Evolutionary conservation across 2,888 invertebrate genomes (phyloP), one percentile per base, ranked within the genome.

Genomic region (Cheilosia vernalis): DNA sequence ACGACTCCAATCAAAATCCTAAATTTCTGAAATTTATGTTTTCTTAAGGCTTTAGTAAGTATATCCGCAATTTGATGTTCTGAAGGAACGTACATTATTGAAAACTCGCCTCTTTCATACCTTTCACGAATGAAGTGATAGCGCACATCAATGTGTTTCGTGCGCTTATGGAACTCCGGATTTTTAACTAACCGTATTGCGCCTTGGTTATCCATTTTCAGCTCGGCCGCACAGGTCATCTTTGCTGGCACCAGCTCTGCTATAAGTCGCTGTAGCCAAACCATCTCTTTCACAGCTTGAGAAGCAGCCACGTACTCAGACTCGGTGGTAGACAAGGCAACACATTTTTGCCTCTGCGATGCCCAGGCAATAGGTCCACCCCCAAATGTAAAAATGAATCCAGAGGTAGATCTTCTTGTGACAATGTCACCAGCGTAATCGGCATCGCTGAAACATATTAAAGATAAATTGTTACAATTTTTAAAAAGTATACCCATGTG

Each of bases 61-160:
- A 69, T 69, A 21, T 69, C 66, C 30, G 61, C 77, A 10, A 44
- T 61, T 77, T 67, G 67, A 19, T 37, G 42, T 61, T 77, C 69
- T 55, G 77, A 81, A 13, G 74, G 27, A 58, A 84, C 73, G 33
- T 67, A 87, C 27, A 63, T 30, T 10, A 86, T 49, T 0, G 9
- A n/a, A 72, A 86, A 82, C 0, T 61, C 47, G 10, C 53, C 17
- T 17, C 44, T 55, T n/a, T 80, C 51, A 64, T 56, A 84, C 24
- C 61, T 27, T 37, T 87, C 70, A 47, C 84, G 64, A 10, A 87
- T 87, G 15, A 85, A 85, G 72, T 82, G 82, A 17, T 60, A 82
- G 10, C 70, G 21, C 4, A 77, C 61, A 27, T 83, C 70, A n/a
- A 83, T 86, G 21, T 86, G 86, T 44, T 87, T 87, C 7, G 82